Evolutionary conservation across 2,888 invertebrate genomes (phyloP), one percentile per base, ranked within the genome.

Genomic region (Drosophila greeni): DNA sequence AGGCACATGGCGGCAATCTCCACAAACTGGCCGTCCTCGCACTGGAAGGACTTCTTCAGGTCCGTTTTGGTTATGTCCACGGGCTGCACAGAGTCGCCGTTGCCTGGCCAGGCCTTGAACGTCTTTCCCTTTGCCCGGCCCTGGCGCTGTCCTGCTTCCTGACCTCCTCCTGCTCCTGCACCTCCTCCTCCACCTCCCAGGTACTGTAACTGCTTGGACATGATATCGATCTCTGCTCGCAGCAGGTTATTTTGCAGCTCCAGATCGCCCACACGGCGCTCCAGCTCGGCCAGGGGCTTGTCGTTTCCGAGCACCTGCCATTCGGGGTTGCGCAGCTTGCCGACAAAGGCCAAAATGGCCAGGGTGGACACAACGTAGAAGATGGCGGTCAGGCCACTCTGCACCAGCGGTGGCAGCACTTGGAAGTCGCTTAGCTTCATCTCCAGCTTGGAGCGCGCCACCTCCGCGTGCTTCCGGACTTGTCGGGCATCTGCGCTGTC

Each of bases 181-280:
- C 36, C 36, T 5, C 66, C 72, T 36, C 62, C 75, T 1, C 43
- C 52, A 5, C 66, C 68, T 12, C 62, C 83, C 14, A 87, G 82
- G 66, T 88, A 84, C 18, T 82, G 81, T 0, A 88, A 72, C 56
- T 88, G 86, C 51, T 86, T 87, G n/a, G 84, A 74, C 24, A 88
- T 73, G 36, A 88, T 79, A 58, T 88, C 87, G 47, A 88, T 87
- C 69, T 88, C 88, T 11, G 87, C 87, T 2, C 88, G 82, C 82
- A 88, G 85, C 11, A 88, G 72, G 72, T 87, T 87, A 61, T 88
- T 88, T 51, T 87, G 85, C 34, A 88, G 53, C 55, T 88, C 87
- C 57, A 88, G 67, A 9, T 86, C 85, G 5, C 55, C 71, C 20
- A 88, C 47, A 45, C 85, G 85, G 43, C 84, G 76, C 26, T 82